Evolutionary conservation across 2,888 invertebrate species (phyloP).

Genomic region (Physocephala rufipes): DNA sequence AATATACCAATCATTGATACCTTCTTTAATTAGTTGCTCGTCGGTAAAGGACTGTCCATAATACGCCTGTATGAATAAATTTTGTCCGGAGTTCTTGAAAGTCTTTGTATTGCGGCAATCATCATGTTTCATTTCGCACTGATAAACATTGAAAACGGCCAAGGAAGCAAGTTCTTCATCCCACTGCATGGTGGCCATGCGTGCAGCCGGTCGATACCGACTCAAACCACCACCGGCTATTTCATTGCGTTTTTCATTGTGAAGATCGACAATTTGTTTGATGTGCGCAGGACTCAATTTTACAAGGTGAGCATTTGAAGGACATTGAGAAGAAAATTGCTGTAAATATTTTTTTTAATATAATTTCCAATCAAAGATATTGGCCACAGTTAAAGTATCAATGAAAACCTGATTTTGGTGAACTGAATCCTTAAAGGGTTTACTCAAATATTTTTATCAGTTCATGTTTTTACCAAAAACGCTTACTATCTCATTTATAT

Average conservation of each 20-base stretch:
- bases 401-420: too few species aligned
- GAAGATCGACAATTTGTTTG: neutral
- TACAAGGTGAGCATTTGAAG: slow-evolving; percentile 11
- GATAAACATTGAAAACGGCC: slow-evolving; percentile 51
- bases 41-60: too few species aligned
- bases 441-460: neutral
- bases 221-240: slow-evolving; percentile 40
- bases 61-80: slow-evolving; percentile 41
- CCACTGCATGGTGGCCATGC: slow-evolving; percentile 59
- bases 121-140: slow-evolving; percentile 52
- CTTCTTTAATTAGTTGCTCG: neutral
- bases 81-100: slow-evolving; percentile 55
- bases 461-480: neutral
- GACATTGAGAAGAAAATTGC: slow-evolving; percentile 24
- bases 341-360: neutral
- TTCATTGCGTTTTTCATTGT: slow-evolving; percentile 15
- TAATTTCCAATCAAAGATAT: neutral
- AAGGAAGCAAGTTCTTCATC: slow-evolving; percentile 52
- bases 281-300: too few species aligned
- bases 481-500: neutral
- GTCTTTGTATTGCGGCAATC: slow-evolving; percentile 52
- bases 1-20: slow-evolving; percentile 50
- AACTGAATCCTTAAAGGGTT: neutral
- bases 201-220: slow-evolving; percentile 48
- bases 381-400: too few species aligned